phyloP scores from a whole-genome alignment of 2,888 invertebrate species.

The Neoitamus cyanurus region DNA sequence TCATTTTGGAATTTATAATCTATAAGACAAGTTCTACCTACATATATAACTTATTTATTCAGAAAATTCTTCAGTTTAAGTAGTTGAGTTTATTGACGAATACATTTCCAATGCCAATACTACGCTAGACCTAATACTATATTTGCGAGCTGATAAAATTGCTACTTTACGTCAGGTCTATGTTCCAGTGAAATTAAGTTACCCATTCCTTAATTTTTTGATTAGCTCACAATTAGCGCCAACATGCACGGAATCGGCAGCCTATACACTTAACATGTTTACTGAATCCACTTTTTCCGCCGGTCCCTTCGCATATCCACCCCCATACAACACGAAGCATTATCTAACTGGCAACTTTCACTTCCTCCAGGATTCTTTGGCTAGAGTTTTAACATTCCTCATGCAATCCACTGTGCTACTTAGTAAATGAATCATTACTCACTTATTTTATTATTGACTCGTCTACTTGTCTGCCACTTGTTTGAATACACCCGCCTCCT shows the following conservation, averaged over 20 bases:
- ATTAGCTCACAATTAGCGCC: background rate
- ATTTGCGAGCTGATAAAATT: background rate
- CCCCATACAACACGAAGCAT: background rate
- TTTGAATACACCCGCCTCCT: conserved; percentile 12
- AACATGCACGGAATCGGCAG: background rate
- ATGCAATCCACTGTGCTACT: conserved; percentile 12
- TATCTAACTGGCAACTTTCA: background rate
- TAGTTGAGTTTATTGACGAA: too few species aligned
- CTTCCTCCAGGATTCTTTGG: background rate
- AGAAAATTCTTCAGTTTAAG: too few species aligned
- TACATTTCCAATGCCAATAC: too few species aligned
- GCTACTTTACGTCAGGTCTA: background rate
- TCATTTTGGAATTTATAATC: too few species aligned
- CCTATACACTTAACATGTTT: background rate
- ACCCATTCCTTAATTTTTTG: background rate
- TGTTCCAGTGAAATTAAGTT: background rate
- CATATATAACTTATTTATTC: too few species aligned
- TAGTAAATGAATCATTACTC: conserved; percentile 27
- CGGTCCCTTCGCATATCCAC: background rate
- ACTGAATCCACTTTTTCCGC: background rate
- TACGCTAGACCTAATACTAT: too few species aligned
- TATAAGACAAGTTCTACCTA: too few species aligned
- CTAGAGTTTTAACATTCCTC: background rate
- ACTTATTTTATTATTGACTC: conserved; percentile 39
- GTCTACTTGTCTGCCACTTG: conserved; percentile 36